Percentiles rank a stretch among this genome's conserved stretches.
Evolutionary conservation across 2,797 vertebrate species (phyloP).

Genomic region (Rhynchonycteris naso): DNA sequence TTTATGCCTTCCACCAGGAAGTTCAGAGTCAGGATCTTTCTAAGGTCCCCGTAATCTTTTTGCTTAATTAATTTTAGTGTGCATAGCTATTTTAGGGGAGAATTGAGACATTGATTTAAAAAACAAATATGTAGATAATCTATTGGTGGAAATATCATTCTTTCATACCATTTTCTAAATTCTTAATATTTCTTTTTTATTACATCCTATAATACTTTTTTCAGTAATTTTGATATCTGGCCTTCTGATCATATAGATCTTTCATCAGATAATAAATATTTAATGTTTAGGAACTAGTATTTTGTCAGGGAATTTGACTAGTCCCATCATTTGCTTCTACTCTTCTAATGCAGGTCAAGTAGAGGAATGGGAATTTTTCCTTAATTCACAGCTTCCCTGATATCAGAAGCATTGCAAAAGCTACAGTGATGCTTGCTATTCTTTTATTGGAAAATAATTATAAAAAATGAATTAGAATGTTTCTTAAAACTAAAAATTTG

Average conservation of each 20-base stretch:
- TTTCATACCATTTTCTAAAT: neutral
- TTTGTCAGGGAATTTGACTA: neutral
- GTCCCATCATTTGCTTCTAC: neutral
- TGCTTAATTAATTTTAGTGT: neutral
- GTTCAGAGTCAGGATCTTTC: neutral
- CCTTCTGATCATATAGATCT: neutral
- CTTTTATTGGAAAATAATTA: neutral
- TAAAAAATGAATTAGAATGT: neutral
- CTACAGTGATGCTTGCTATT: neutral
- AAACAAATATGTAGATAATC: neutral
- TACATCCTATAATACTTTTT: neutral
- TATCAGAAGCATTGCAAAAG: neutral
- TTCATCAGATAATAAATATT: neutral
- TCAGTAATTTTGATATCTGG: neutral
- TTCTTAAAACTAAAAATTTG: constrained; percentile 38
- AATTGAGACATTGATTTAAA: neutral
- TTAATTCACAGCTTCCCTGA: neutral
- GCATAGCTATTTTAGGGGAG: neutral
- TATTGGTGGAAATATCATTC: neutral
- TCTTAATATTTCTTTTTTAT: neutral
- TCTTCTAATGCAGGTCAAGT: neutral
- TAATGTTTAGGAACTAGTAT: neutral
- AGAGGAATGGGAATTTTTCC: neutral
- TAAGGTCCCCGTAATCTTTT: neutral
- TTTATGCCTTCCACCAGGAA: neutral